These are phyloP conservation scores for Bradypus variegatus DNA, from an alignment of 2,797 vertebrate species.

Conservation along the genomic window DNA sequence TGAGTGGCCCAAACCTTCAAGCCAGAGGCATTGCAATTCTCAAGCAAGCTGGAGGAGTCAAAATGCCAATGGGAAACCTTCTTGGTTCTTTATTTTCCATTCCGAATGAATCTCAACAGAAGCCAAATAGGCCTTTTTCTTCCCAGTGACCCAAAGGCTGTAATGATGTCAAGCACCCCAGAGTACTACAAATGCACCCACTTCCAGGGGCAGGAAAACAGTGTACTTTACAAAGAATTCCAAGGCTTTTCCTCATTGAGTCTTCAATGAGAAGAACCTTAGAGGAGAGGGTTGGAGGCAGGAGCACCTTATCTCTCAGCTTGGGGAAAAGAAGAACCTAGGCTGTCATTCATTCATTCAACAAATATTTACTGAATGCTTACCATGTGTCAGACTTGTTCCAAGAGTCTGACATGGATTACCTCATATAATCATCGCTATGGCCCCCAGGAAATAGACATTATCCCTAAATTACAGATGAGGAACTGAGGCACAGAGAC, in stretches of 20 bases:
- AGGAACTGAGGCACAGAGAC: background rate
- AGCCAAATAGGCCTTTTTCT: background rate
- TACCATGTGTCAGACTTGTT: background rate
- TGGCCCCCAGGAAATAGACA: background rate
- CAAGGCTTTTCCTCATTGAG: background rate
- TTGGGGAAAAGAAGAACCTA: background rate
- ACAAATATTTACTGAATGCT: background rate
- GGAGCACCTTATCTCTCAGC: background rate
- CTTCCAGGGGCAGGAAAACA: background rate
- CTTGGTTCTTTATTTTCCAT: background rate
- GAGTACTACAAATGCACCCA: no score
- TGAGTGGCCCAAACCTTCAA: background rate
- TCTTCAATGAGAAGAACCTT: background rate
- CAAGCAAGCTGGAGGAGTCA: no score
- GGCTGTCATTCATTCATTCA: background rate
- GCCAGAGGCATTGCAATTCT: background rate
- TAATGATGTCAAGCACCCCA: background rate
- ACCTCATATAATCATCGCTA: background rate
- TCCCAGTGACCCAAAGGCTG: background rate
- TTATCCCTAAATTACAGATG: background rate
- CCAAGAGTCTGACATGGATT: background rate
- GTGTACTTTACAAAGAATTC: background rate
- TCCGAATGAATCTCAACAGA: background rate
- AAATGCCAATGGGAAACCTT: background rate
- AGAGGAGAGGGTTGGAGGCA: background rate